phyloP scores from a whole-genome alignment of 1,140 invertebrate species.

The Tachypleus tridentatus region DNA sequence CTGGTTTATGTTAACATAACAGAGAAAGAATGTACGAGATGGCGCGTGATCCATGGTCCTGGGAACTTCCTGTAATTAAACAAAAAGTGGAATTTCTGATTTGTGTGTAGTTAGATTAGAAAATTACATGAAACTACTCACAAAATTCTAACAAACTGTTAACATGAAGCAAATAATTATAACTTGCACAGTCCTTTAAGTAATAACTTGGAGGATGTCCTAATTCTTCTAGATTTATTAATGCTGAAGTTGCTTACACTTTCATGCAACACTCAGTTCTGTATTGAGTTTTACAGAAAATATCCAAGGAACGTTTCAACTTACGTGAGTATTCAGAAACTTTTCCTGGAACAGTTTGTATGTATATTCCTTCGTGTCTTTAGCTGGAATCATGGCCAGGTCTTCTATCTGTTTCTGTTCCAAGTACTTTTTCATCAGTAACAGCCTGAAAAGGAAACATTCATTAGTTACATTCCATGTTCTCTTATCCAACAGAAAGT shows the following conservation, averaged over 20 bases:
- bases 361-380: conserved; percentile 70
- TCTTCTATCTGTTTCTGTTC: conserved; percentile 81
- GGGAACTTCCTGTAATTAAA: conserved; percentile 47
- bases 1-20: conserved; percentile 50
- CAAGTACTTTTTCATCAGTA: conserved; percentile 60
- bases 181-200: background rate
- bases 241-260: background rate
- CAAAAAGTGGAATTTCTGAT: background rate
- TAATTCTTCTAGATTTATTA: background rate
- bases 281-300: background rate
- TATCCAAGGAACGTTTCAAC: background rate
- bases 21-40: conserved; percentile 58
- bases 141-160: background rate
- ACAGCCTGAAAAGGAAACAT: conserved; percentile 43
- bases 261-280: background rate
- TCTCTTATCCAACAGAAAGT: too few species aligned
- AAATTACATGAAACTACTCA: background rate
- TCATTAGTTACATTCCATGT: too few species aligned
- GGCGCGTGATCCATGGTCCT: conserved; percentile 42
- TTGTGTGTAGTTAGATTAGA: background rate
- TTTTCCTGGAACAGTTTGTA: conserved; percentile 69
- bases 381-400: conserved; percentile 72
- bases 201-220: background rate
- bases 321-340: conserved; percentile 46
- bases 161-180: conserved; percentile 1